These are phyloP conservation scores for Heliconius hortense DNA, from an alignment of 2,888 invertebrate genomes.

Conservation along the genomic window DNA sequence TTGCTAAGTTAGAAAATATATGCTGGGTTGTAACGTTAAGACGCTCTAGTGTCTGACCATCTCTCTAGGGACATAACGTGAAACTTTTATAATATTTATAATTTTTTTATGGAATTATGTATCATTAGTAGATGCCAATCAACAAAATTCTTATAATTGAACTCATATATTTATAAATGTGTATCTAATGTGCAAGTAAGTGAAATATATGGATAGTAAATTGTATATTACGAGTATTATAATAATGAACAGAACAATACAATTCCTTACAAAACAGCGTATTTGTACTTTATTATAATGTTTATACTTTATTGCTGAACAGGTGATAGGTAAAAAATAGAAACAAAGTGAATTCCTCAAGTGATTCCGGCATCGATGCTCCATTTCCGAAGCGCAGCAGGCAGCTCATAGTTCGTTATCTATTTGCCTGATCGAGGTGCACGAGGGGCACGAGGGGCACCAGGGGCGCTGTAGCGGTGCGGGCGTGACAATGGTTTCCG, in stretches of 20 bases:
- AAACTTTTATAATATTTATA: too few relatives aligned
- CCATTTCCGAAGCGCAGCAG: constrained; percentile 36
- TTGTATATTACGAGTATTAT: background rate
- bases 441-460: constrained; percentile 42
- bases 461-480: constrained; percentile 68
- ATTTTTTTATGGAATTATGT: too few relatives aligned
- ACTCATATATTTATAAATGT: background rate
- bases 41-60: background rate
- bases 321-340: background rate
- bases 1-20: background rate
- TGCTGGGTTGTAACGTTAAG: background rate
- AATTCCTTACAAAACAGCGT: background rate
- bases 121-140: background rate
- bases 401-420: constrained; percentile 51
- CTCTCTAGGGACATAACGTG: background rate
- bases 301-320: background rate
- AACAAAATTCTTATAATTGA: background rate
- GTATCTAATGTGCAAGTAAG: background rate
- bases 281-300: background rate
- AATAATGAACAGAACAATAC: background rate
- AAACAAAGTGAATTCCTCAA: constrained; percentile 14
- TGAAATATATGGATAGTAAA: background rate
- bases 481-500: constrained; percentile 79
- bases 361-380: constrained; percentile 25
- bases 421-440: constrained; percentile 48